Base-by-base conservation (phyloP, 2,888 invertebrate genomes). In the Corbicula japonica region DNA sequence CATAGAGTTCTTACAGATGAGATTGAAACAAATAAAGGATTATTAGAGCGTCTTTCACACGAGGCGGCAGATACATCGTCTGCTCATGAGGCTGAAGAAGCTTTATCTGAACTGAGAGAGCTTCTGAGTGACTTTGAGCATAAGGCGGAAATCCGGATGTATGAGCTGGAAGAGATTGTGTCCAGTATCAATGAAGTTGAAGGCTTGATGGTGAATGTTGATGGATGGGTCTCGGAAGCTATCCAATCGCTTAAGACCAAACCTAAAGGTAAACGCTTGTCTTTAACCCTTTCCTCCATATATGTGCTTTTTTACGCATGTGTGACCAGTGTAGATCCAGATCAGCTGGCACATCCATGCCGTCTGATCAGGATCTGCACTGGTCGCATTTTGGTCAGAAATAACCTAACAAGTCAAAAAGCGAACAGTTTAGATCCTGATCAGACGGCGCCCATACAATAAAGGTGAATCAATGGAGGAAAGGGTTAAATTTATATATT, bases 1-100 rank as follows among this genome's bases (percentile, higher is more conserved):
- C 97, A 98, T 85, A 96, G 97, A 86, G 95, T 96, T 26, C 70
- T 92, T 61, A 87, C 87, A 54, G 87, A 90, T 1, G 92, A 92
- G 56, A 88, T 92, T 44, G 85, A 87, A 65, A 89, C 88, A 18
- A 90, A 91, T 72, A 88, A 88, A 66, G 84, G 87, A 8, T 76
- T 90, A 62, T 63, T 92, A n/a, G 91, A 92, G 35, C 82, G 88
- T 56, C 80, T 91, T 2, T 76, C 84, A 0, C 80, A 85, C 34
- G 91, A 92, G 50, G 85, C 87, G 23, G 83, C 81, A 8, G 88
- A 86, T 34, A 80, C 84, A 18, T 66, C 86, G 1, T 87, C 86
- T 8, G 86, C 84, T n/a, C 87, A 89, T 28, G 89, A 87, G 63
- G 75, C 84, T 52, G 76, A 81, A 63, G 83, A 84, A 32, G 74